A percentile compares a stretch with the other conserved stretches of the same genome.
phyloP scores from a whole-genome alignment of 2,113 vertebrate species.

The Chlamydotis undulata region DNA sequence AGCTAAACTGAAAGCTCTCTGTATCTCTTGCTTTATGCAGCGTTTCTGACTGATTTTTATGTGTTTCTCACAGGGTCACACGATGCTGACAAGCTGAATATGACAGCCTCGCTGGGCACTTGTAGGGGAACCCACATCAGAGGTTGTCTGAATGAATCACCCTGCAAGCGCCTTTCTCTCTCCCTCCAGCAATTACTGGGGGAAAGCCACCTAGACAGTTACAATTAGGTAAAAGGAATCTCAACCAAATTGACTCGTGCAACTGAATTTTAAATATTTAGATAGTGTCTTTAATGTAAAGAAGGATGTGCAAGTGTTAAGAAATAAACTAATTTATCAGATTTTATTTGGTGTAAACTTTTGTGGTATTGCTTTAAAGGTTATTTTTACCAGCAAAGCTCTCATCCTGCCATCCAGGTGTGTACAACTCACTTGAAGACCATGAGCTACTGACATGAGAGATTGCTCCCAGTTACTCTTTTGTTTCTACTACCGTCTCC shows the following conservation, averaged over 20 bases:
- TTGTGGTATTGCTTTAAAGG: neutral
- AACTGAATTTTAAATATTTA: neutral
- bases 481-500: neutral
- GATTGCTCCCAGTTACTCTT: neutral
- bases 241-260: neutral
- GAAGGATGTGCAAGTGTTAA: neutral
- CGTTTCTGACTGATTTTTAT: neutral
- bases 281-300: neutral
- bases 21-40: neutral
- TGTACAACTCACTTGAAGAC: neutral
- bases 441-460: neutral
- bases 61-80: neutral
- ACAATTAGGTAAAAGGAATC: neutral
- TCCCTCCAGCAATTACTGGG: neutral
- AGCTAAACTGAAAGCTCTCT: constrained; percentile 2
- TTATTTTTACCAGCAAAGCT: neutral
- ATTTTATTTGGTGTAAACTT: neutral
- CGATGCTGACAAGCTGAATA: neutral
- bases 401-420: neutral
- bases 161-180: neutral
- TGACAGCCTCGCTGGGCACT: neutral
- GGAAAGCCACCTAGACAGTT: neutral
- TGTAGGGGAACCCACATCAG: neutral
- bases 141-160: neutral
- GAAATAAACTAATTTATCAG: neutral